phyloP scores from a whole-genome alignment of 35 echinoderm and acorn worm genomes.

The Anneissia japonica region DNA sequence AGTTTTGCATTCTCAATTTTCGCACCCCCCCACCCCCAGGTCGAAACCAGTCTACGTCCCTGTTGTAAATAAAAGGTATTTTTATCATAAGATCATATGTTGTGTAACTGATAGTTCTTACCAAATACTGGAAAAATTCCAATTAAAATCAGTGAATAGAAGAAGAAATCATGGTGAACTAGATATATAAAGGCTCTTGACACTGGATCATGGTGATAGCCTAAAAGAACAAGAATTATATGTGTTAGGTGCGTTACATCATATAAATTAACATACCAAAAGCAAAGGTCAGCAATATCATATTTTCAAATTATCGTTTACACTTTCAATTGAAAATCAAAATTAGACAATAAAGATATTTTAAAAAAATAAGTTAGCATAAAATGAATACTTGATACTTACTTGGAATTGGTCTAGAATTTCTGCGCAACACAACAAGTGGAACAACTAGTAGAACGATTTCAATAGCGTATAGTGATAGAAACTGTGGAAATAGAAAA shows the following conservation, averaged over 20 bases:
- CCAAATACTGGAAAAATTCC: constrained; percentile 59
- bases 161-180: constrained; percentile 47
- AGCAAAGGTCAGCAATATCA: background rate
- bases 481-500: constrained; percentile 11
- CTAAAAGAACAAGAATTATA: too few species aligned
- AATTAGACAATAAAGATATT: too few species aligned
- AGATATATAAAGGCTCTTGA: constrained; percentile 38
- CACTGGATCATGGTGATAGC: background rate
- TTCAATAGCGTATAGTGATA: constrained; percentile 29
- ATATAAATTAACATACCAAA: background rate
- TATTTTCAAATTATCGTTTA: too few species aligned
- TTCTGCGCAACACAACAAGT: constrained; percentile 14
- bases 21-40: background rate
- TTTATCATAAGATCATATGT: background rate
- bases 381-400: background rate
- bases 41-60: background rate
- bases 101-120: constrained; percentile 5
- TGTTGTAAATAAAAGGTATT: background rate
- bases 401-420: constrained; percentile 13
- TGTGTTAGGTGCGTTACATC: too few species aligned
- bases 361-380: too few species aligned
- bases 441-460: constrained; percentile 20
- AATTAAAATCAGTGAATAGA: constrained; percentile 54
- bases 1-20: background rate
- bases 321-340: too few species aligned